Conservation (phyloP, 2,113 vertebrate genomes). For the Gnathonemus longibarbis region DNA sequence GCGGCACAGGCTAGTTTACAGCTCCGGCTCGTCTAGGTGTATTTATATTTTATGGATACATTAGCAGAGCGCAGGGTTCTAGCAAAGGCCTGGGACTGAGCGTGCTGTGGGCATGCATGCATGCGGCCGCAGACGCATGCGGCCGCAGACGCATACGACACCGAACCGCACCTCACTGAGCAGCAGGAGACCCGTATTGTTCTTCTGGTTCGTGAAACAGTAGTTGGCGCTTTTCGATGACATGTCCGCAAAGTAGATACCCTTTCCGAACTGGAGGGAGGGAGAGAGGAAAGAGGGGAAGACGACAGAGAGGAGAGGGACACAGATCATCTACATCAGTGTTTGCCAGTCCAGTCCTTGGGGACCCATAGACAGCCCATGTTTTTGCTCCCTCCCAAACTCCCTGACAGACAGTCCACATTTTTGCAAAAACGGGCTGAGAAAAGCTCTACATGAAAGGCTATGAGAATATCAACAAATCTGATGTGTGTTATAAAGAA, state of each 20-base stretch:
- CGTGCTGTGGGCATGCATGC: not conserved
- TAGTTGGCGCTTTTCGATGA: constrained; percentile 90
- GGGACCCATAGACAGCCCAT: not conserved
- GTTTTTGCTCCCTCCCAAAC: too few relatives aligned
- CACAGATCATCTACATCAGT: not conserved
- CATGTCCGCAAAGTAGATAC: constrained; percentile 90
- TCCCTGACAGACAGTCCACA: too few relatives aligned
- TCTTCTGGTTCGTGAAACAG: constrained; percentile 70
- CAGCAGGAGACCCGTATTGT: constrained; percentile 65
- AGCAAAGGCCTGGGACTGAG: not conserved
- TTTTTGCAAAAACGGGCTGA: not conserved
- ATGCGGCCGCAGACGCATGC: not conserved
- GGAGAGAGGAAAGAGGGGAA: not conserved
- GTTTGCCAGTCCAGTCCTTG: not conserved
- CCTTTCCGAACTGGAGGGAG: constrained; percentile 77
- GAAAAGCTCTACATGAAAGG: not conserved
- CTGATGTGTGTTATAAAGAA: not conserved
- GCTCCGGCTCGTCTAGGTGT: not conserved
- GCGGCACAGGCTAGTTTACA: not conserved
- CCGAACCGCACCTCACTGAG: constrained; percentile 68
- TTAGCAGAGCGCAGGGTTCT: not conserved
- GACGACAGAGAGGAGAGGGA: constrained; percentile 9
- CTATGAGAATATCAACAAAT: not conserved
- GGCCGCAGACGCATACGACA: not conserved
- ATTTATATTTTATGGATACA: not conserved